Evolutionary conservation across 2,888 invertebrate genomes (phyloP), one percentile per base, ranked within the genome.

Genomic region (Biston stratarius): DNA sequence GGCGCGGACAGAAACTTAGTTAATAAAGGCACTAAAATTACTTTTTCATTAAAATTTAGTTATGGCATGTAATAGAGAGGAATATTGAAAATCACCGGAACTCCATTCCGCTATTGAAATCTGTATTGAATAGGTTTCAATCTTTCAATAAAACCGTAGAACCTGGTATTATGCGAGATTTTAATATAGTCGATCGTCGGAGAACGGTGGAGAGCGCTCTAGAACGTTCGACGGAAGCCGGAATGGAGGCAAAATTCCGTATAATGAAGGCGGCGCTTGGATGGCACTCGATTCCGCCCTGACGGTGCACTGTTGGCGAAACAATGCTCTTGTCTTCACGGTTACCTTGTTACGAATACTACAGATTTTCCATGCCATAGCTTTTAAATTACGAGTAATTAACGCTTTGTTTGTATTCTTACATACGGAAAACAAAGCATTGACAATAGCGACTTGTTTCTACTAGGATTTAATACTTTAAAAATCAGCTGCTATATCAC

Each of bases 241-340:
- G 71, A 74, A 74, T 75, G 74, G 69, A 77, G 74, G 78, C 78
- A 78, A 77, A 78, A 75, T 77, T 75, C 78, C 77, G 78, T 75
- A 81, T 83, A 84, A 84, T 83, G 83, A 83, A 80, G 77, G 64
- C 64, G 69, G 62, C 69, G 24, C 11, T 36, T 85, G 80, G 78
- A 90, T 84, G 85, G 78, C 77, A 70, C 90, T 90, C 77, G 80
- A 86, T 82, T 77, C 78, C 73, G 72, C 56, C 61, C 57, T 61
- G 66, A 80, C 75, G 77, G 72, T 77, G 84, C 83, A 75, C 76
- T 89, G 86, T 89, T 88, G 88, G 85, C 80, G 82, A 86, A 87
- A 90, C 89, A 90, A 86, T 83, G 82, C 63, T 62, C 72, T 71
- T 70, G 62, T 53, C 58, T 67, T 53, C 62, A 38, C 51, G 61